Conservation (phyloP, 2,797 vertebrate genomes). For the Sebastes variabilis region DNA sequence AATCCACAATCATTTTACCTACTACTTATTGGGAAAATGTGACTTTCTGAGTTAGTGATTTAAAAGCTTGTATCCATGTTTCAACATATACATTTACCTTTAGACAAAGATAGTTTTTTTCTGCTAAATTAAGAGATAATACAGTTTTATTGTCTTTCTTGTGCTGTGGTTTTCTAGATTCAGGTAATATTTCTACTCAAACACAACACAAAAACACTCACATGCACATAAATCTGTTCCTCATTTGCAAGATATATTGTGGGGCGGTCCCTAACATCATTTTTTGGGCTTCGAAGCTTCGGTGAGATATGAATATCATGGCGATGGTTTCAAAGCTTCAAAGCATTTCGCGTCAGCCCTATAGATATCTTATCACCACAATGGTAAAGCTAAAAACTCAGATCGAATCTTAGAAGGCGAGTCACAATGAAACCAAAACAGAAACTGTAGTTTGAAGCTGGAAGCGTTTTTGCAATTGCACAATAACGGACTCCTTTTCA, state of each 20-base stretch:
- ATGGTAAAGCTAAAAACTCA: background rate
- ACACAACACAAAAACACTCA: background rate
- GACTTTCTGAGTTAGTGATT: background rate
- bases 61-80: background rate
- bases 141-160: background rate
- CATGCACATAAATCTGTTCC: background rate
- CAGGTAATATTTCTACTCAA: background rate
- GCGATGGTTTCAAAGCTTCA: too few relatives aligned
- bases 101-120: background rate
- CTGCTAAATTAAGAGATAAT: background rate
- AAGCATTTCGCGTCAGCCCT: too few relatives aligned
- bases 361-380: background rate
- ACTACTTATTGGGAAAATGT: background rate
- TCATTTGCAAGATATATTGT: too few relatives aligned
- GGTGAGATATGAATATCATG: too few relatives aligned
- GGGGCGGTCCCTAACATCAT: too few relatives aligned
- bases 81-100: background rate
- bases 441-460: background rate
- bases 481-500: background rate
- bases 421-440: background rate
- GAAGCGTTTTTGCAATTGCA: background rate
- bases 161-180: background rate
- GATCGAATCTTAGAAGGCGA: background rate
- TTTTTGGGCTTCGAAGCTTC: too few relatives aligned
- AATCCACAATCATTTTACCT: background rate